phyloP scores from a whole-genome alignment of 2,113 vertebrate species.

The Grammomys dolichurus region DNA sequence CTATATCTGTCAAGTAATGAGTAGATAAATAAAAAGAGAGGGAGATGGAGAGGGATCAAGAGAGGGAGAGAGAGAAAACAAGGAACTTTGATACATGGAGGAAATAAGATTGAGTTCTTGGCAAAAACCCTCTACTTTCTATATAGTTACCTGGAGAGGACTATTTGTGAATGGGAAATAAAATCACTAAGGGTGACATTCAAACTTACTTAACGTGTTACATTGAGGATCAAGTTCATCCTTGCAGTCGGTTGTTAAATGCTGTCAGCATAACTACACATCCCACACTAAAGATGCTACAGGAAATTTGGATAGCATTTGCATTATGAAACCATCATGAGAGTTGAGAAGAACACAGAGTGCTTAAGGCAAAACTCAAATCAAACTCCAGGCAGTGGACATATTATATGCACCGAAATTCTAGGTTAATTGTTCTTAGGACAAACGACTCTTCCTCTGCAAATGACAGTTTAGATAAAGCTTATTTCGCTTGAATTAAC shows the following conservation, averaged over 20 bases:
- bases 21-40: background rate
- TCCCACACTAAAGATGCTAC: background rate
- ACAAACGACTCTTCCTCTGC: conserved; percentile 52
- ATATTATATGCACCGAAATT: conserved; percentile 14
- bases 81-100: background rate
- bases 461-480: conserved; percentile 57
- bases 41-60: background rate
- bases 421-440: conserved; percentile 56
- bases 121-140: background rate
- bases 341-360: conserved; percentile 24
- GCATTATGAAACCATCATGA: conserved; percentile 35
- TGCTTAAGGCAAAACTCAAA: conserved; percentile 23
- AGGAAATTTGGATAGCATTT: conserved; percentile 12
- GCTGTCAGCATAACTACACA: background rate
- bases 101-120: background rate
- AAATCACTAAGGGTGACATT: background rate
- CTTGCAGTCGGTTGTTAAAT: background rate
- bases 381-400: background rate
- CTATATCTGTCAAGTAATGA: background rate
- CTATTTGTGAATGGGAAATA: background rate
- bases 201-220: background rate
- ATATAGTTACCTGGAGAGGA: background rate
- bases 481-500: conserved; percentile 74
- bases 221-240: background rate
- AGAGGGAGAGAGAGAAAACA: background rate